Percentiles rank a stretch among this genome's conserved stretches.
Evolutionary conservation across 2,797 vertebrate species (phyloP).

Genomic region (Pteronotus mesoamericanus): DNA sequence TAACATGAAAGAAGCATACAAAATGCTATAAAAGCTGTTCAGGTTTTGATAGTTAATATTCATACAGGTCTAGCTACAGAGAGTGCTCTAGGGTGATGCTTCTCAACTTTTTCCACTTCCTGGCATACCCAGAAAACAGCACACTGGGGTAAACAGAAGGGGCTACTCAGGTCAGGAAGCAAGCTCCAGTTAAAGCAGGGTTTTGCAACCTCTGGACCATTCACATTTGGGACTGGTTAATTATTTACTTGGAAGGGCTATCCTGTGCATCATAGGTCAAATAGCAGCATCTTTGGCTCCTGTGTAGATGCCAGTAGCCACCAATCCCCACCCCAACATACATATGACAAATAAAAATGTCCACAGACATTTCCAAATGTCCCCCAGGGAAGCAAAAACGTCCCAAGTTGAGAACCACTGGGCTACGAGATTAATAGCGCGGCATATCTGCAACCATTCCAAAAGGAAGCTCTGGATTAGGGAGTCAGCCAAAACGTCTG

Average conservation of each 20-base stretch:
- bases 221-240: neutral
- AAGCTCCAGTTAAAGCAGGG: neutral
- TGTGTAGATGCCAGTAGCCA: neutral
- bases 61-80: neutral
- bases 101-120: neutral
- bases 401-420: neutral
- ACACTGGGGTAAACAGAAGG: conserved; percentile 21
- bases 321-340: neutral
- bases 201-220: neutral
- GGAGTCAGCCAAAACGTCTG: neutral
- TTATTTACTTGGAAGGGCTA: neutral
- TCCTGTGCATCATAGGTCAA: neutral
- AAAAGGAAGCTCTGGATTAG: neutral
- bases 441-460: neutral
- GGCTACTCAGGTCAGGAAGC: neutral
- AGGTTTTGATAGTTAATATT: neutral
- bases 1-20: neutral
- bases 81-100: neutral
- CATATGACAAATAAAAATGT: neutral
- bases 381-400: neutral
- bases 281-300: neutral
- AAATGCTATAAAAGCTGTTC: neutral
- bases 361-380: neutral
- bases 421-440: neutral
- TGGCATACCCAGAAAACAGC: neutral